phyloP scores from a whole-genome alignment of 2,888 invertebrate genomes.

The Horisme vitalbata region DNA sequence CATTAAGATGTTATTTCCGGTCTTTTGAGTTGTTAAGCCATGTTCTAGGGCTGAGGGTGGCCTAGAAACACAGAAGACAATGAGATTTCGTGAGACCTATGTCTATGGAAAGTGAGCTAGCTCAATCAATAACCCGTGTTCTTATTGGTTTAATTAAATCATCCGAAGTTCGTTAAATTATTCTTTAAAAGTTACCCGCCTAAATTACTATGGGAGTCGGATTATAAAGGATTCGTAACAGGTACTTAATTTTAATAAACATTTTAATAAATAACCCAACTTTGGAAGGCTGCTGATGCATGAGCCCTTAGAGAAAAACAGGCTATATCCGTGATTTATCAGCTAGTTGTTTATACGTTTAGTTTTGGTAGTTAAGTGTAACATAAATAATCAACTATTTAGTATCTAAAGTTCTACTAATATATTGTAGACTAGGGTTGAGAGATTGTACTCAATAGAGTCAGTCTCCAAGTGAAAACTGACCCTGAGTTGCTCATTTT shows the following conservation, averaged over 20 bases:
- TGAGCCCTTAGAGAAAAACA: conserved; percentile 32
- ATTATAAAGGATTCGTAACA: conserved; percentile 39
- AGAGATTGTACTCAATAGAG: too few species aligned
- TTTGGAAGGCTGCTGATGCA: conserved; percentile 29
- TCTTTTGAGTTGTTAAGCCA: too few species aligned
- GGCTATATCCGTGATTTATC: conserved; percentile 20
- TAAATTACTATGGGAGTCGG: conserved; percentile 44
- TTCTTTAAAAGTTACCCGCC: conserved; percentile 51
- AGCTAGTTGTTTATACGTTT: conserved; percentile 2
- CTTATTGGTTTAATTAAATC: conserved; percentile 65
- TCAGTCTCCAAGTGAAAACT: too few species aligned
- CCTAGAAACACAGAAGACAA: neutral
- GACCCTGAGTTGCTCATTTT: too few species aligned
- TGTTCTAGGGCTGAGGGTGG: too few species aligned
- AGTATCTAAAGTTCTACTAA: too few species aligned
- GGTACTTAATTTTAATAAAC: conserved; percentile 32
- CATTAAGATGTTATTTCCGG: too few species aligned
- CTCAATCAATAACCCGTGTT: neutral
- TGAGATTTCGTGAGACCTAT: neutral
- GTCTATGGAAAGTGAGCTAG: conserved; percentile 3
- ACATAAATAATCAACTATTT: too few species aligned
- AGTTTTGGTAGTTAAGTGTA: too few species aligned
- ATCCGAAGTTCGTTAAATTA: conserved; percentile 55
- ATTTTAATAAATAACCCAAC: conserved; percentile 29
- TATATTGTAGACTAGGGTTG: too few species aligned